Conservation (phyloP, 92 coral and sea anemone genomes). For the Galaxea fascicularis region DNA sequence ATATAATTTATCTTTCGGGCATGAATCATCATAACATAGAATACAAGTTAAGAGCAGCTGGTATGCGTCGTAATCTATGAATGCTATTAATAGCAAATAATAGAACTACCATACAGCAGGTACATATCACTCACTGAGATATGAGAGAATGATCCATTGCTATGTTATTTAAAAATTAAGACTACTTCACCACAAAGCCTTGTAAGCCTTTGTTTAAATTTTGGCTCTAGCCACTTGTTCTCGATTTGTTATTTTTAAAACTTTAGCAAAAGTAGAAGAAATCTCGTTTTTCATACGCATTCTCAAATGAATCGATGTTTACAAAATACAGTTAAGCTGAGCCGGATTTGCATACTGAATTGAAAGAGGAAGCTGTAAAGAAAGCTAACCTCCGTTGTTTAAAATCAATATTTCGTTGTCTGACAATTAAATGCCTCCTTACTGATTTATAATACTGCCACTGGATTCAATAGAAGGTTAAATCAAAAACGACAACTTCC, state of each 20-base stretch:
- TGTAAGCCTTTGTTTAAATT: background rate
- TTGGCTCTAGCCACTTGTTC: background rate
- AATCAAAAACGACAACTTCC: too few species aligned
- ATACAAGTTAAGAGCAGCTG: background rate
- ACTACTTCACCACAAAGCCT: background rate
- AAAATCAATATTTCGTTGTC: background rate
- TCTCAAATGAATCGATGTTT: slow-evolving; percentile 5
- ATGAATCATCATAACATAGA: too few species aligned
- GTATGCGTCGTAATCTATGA: background rate
- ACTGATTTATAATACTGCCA: background rate
- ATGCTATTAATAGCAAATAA: background rate
- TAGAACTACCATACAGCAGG: background rate
- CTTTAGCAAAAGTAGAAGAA: background rate
- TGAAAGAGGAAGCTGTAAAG: background rate
- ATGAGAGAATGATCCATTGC: background rate
- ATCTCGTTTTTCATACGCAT: background rate
- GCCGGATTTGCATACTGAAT: slow-evolving; percentile 22
- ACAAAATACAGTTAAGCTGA: slow-evolving; percentile 23
- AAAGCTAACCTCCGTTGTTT: background rate
- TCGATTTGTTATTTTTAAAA: background rate
- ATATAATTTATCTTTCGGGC: too few species aligned
- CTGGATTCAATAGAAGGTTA: background rate
- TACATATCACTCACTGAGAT: background rate
- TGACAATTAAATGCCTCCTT: background rate
- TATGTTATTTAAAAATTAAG: background rate